Percentiles rank a stretch among this genome's conserved stretches.
These are phyloP conservation scores for Drosophila melanica DNA, from an alignment of 1,140 invertebrate genomes.

Conservation along the genomic window DNA sequence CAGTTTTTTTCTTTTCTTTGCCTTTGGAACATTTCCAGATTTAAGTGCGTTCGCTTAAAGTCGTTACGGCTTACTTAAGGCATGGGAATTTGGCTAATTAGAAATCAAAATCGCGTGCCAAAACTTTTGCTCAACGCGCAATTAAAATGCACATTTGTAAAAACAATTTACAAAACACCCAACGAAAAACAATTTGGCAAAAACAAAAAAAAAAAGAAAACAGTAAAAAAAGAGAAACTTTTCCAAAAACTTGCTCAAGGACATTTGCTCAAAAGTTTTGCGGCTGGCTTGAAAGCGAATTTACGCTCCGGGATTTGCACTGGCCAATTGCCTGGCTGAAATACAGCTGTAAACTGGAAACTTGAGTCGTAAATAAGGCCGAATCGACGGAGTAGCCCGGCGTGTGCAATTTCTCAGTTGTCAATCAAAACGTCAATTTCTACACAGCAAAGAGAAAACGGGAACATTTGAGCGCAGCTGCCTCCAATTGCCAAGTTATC, in stretches of 20 bases:
- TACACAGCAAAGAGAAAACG: conserved; percentile 4
- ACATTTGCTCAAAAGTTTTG: conserved; percentile 34
- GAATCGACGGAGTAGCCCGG: conserved; percentile 15
- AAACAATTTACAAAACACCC: conserved; percentile 8
- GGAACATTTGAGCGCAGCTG: conserved; percentile 59
- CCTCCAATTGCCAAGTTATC: conserved; percentile 54
- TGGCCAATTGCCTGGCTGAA: conserved; percentile 14
- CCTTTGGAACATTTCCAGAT: not conserved
- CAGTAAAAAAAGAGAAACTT: conserved; percentile 25
- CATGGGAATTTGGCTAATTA: conserved; percentile 58
- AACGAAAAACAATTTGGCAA: conserved; percentile 16
- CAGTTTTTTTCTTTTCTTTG: not conserved
- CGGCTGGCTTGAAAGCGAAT: conserved; percentile 2
- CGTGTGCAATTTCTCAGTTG: conserved; percentile 70
- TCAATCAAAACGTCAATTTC: conserved; percentile 81
- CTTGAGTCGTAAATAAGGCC: conserved; percentile 22
- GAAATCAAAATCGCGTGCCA: conserved; percentile 73
- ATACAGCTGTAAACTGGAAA: conserved; percentile 4
- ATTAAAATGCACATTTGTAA: conserved; percentile 67
- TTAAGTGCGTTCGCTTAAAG: conserved; percentile 42
- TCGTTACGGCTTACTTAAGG: conserved; percentile 2
- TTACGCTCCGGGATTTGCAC: conserved; percentile 7
- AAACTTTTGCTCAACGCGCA: conserved; percentile 59
- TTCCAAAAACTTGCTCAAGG: conserved; percentile 48
- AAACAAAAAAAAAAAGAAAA: too few relatives aligned